Evolutionary conservation across 2,113 vertebrate genomes (phyloP).

Genomic region (Brachirus orientalis): DNA sequence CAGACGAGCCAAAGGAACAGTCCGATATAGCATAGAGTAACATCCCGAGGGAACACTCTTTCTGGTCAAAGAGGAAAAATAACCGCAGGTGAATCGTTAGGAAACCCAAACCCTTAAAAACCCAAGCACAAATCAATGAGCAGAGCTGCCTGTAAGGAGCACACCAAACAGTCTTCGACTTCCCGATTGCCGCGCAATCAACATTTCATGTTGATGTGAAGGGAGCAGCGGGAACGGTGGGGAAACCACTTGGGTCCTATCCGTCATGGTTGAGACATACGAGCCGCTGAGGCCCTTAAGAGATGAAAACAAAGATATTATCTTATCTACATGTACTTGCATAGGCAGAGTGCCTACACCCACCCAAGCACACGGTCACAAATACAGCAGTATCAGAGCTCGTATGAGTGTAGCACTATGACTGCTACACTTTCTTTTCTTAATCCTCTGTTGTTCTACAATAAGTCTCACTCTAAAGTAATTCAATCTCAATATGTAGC

Average conservation of each 20-base stretch:
- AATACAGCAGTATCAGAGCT: no score
- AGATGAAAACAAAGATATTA: conserved; percentile 61
- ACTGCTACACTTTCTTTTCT: no score
- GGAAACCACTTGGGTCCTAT: conserved; percentile 66
- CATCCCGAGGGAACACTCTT: conserved; percentile 71
- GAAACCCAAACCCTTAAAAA: conserved; percentile 79
- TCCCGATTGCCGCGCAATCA: conserved; percentile 76
- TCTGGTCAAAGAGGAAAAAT: conserved; percentile 78
- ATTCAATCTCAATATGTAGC: conserved; percentile 70
- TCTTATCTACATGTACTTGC: conserved; percentile 15
- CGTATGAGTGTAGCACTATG: no score
- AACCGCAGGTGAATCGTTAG: conserved; percentile 80
- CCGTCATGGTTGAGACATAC: conserved; percentile 60
- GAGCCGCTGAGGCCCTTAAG: conserved; percentile 41
- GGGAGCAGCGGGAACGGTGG: conserved; percentile 38
- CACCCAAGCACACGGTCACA: no score
- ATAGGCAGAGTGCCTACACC: conserved; percentile 7
- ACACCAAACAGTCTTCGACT: conserved; percentile 68
- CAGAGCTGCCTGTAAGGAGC: conserved; percentile 73
- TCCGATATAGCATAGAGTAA: conserved; percentile 42
- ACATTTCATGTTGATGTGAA: conserved; percentile 77
- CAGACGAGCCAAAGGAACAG: conserved; percentile 38
- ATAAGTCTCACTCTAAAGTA: conserved; percentile 45
- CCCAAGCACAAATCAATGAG: conserved; percentile 79
- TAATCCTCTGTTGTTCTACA: conserved; percentile 34